Conservation (phyloP, 2,888 invertebrate genomes). For the Sepioteuthis lessoniana region DNA sequence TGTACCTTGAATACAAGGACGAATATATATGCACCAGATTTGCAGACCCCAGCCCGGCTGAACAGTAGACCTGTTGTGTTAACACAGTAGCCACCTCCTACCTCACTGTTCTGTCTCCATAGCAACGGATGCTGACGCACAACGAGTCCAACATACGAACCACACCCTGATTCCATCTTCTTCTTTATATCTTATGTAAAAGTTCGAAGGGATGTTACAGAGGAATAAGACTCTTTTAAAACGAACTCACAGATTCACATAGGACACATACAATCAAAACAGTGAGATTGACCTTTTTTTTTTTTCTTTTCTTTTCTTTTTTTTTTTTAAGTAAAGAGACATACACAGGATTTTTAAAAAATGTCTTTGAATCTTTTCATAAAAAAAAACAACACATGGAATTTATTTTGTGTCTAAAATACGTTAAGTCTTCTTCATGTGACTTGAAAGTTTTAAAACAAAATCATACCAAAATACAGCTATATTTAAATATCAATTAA, state of each 20-base stretch:
- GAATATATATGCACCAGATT: not conserved
- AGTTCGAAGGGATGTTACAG: not conserved
- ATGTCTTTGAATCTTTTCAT: too few relatives aligned
- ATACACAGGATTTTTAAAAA: too few relatives aligned
- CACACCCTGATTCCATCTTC: not conserved
- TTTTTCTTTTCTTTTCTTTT: too few relatives aligned
- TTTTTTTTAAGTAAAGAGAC: too few relatives aligned
- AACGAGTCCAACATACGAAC: not conserved
- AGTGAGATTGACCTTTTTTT: too few relatives aligned
- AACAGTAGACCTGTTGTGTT: not conserved
- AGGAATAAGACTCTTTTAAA: not conserved
- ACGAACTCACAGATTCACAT: not conserved
- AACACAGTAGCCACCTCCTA: not conserved
- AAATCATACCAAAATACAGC: too few relatives aligned
- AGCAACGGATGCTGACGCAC: conserved; percentile 16
- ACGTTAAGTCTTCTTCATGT: too few relatives aligned
- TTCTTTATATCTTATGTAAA: not conserved
- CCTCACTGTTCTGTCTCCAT: not conserved
- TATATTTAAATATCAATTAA: too few relatives aligned
- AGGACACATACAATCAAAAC: too few relatives aligned
- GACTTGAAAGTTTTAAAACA: too few relatives aligned
- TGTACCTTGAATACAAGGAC: not conserved
- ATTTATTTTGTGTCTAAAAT: too few relatives aligned
- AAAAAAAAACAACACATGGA: too few relatives aligned
- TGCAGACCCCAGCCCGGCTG: not conserved